These are phyloP conservation scores for Limenitis camilla DNA, from an alignment of 2,888 invertebrate genomes.

Conservation along the genomic window DNA sequence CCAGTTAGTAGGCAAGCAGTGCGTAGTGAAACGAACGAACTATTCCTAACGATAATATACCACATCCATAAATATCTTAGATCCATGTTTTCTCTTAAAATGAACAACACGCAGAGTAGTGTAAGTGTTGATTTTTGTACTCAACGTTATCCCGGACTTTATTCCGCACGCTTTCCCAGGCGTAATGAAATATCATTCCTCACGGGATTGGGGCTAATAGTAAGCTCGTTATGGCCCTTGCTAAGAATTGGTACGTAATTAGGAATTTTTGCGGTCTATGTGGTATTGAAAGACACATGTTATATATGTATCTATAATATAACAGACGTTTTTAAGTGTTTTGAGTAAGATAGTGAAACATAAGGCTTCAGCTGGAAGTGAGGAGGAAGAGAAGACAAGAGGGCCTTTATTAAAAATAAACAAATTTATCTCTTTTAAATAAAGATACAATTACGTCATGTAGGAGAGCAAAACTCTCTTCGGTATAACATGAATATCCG, in stretches of 20 bases:
- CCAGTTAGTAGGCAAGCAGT: not conserved
- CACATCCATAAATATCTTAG: constrained; percentile 30
- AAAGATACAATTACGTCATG: too few species aligned
- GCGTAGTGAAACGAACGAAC: not conserved
- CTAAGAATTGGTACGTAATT: constrained; percentile 27
- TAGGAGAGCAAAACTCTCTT: not conserved
- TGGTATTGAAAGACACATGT: not conserved
- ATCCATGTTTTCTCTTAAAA: constrained; percentile 31
- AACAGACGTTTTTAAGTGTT: too few species aligned
- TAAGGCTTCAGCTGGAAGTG: too few species aligned
- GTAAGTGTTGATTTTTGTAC: constrained; percentile 70
- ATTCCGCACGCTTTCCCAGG: constrained; percentile 50
- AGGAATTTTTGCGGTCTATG: constrained; percentile 18
- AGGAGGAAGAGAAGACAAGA: too few species aligned
- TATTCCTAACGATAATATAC: constrained; percentile 13
- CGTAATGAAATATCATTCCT: constrained; percentile 41
- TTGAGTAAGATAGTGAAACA: too few species aligned
- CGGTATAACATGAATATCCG: not conserved
- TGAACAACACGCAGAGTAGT: constrained; percentile 45
- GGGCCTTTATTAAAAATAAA: too few species aligned
- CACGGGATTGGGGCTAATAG: constrained; percentile 49
- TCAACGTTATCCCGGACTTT: constrained; percentile 42
- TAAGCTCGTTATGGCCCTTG: constrained; percentile 57
- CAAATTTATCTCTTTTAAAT: too few species aligned
- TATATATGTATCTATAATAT: too few species aligned